phyloP scores from a whole-genome alignment of 2,888 invertebrate species.

The Pollenia griseotomentosa region DNA sequence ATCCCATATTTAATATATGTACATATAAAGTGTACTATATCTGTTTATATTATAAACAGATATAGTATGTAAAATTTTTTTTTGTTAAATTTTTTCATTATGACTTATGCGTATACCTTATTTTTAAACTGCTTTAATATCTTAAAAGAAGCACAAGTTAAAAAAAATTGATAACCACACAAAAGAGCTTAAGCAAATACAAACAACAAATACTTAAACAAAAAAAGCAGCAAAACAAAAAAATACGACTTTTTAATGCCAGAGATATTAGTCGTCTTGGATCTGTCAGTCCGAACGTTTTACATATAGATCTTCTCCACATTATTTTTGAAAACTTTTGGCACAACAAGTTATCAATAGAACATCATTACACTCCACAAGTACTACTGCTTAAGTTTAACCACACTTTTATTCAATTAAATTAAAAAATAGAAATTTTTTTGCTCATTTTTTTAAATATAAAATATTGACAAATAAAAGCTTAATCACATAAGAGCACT shows the following conservation, averaged over 20 bases:
- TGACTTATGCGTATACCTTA: conserved; percentile 41
- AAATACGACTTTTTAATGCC: conserved; percentile 15
- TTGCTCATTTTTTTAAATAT: conserved; percentile 41
- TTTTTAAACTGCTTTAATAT: conserved; percentile 46
- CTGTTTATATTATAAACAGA: too few species aligned
- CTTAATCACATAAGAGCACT: conserved; percentile 9
- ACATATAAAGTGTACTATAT: too few species aligned
- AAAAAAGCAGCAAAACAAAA: conserved; percentile 28
- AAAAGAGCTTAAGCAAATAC: conserved; percentile 49
- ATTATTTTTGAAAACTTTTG: conserved; percentile 1
- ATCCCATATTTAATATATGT: too few species aligned
- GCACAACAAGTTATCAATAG: conserved; percentile 11
- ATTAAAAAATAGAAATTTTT: conserved; percentile 14
- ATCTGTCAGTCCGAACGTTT: conserved; percentile 17
- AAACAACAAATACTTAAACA: conserved; percentile 6
- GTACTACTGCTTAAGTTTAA: neutral
- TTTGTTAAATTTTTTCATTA: conserved; percentile 20
- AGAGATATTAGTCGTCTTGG: conserved; percentile 33
- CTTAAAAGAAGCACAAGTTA: conserved; percentile 48
- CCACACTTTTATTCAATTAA: conserved; percentile 36
- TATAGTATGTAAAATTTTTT: neutral
- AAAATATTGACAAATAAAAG: conserved; percentile 25
- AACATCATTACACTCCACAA: neutral
- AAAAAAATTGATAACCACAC: conserved; percentile 31
- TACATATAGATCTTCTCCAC: neutral